phyloP scores from a whole-genome alignment of 2,888 invertebrate genomes.

The Hartigia nigra region DNA sequence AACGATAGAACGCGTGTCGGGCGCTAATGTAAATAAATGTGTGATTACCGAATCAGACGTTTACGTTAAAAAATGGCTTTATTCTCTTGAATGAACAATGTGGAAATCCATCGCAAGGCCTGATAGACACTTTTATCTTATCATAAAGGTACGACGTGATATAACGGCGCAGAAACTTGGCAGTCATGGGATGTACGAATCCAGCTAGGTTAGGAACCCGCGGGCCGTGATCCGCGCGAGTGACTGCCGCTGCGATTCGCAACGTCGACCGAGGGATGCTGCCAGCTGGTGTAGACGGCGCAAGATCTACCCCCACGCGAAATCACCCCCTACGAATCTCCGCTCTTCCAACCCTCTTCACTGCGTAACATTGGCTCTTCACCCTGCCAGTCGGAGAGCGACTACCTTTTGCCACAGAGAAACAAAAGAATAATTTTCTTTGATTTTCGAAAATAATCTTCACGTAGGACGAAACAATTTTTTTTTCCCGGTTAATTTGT shows the following conservation, averaged over 20 bases:
- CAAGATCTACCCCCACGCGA: constrained; percentile 57
- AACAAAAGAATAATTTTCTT: neutral
- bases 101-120: neutral
- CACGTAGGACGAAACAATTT: neutral
- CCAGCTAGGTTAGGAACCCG: constrained; percentile 39
- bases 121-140: neutral
- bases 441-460: neutral
- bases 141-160: neutral
- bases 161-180: neutral
- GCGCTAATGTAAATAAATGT: neutral
- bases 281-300: constrained; percentile 60
- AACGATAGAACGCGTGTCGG: neutral
- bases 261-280: constrained; percentile 54
- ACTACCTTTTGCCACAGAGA: neutral
- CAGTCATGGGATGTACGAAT: constrained; percentile 12
- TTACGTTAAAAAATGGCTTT: neutral
- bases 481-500: neutral
- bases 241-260: constrained; percentile 56
- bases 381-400: neutral
- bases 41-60: neutral
- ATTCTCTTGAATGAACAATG: neutral
- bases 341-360: constrained; percentile 19
- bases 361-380: neutral
- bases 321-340: constrained; percentile 27
- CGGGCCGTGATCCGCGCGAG: constrained; percentile 60